These are phyloP conservation scores for Seira musarum DNA, from an alignment of 2,888 invertebrate species.

Conservation along the genomic window DNA sequence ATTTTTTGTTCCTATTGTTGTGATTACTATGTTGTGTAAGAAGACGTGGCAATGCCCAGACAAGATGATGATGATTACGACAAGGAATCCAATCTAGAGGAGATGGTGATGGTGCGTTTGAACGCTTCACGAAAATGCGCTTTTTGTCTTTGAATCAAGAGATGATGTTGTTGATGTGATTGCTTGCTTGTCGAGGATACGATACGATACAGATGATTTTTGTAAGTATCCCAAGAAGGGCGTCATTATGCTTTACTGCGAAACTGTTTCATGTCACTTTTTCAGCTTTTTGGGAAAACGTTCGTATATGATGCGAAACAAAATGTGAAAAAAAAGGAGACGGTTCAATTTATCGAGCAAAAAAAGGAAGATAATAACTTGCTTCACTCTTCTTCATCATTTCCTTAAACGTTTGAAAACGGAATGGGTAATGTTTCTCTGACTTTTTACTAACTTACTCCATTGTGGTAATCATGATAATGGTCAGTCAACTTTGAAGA, in stretches of 20 bases:
- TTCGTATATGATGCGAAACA: not conserved
- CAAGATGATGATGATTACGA: constrained; percentile 16
- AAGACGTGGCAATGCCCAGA: constrained; percentile 19
- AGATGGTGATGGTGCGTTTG: not conserved
- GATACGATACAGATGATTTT: too few species aligned
- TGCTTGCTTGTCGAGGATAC: not conserved
- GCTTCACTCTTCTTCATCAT: constrained; percentile 13
- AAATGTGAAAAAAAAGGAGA: constrained; percentile 24
- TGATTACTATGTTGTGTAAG: constrained; percentile 13
- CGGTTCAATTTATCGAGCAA: constrained; percentile 3
- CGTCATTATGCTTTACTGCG: constrained; percentile 1
- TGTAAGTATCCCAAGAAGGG: not conserved
- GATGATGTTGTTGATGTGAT: not conserved
- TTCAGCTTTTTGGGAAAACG: not conserved
- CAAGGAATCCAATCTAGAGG: constrained; percentile 5
- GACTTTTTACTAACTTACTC: too few species aligned
- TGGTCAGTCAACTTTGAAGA: constrained; percentile 50
- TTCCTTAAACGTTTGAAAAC: constrained; percentile 2
- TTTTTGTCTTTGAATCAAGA: constrained; percentile 1
- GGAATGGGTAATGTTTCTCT: too few species aligned
- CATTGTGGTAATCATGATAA: constrained; percentile 26
- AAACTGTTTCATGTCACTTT: constrained; percentile 41
- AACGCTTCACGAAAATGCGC: not conserved
- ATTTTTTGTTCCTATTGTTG: constrained; percentile 17
- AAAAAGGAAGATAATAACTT: constrained; percentile 33